A percentile compares a stretch with the other conserved stretches of the same genome.
phyloP scores from a whole-genome alignment of 64 coral and sea anemone species.

The Montipora efflorescens region DNA sequence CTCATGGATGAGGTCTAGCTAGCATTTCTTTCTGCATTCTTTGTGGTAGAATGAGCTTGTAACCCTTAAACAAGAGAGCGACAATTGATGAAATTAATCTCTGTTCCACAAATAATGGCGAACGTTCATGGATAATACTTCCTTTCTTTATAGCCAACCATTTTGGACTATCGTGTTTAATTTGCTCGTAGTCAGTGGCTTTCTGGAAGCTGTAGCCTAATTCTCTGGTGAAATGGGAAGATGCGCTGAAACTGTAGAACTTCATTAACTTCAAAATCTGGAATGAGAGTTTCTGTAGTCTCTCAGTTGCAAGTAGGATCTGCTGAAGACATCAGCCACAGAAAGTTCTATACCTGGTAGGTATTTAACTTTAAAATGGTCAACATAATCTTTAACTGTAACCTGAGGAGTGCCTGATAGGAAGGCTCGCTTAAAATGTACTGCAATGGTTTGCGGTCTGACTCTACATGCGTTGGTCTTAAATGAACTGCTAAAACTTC shows the following conservation, averaged over 20 bases:
- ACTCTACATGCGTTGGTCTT: slow-evolving; percentile 16
- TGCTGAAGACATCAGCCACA: slow-evolving; percentile 37
- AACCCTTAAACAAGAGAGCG: too few species aligned
- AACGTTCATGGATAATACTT: too few species aligned
- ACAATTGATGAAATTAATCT: too few species aligned
- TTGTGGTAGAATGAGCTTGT: slow-evolving; percentile 35
- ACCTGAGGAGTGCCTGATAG: slow-evolving; percentile 36
- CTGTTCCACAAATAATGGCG: too few species aligned
- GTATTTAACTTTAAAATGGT: slow-evolving; percentile 17
- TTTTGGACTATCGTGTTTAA: too few species aligned
- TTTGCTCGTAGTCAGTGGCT: slow-evolving; percentile 14
- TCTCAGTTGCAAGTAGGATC: slow-evolving; percentile 24
- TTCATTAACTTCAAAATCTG: slow-evolving; percentile 79
- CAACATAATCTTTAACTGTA: slow-evolving; percentile 28
- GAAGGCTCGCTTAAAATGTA: slow-evolving; percentile 41
- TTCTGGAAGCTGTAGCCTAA: slow-evolving; percentile 67
- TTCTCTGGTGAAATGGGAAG: slow-evolving; percentile 78
- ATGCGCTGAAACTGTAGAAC: slow-evolving; percentile 57
- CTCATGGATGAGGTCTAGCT: slow-evolving; percentile 73
- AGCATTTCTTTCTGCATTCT: slow-evolving; percentile 62
- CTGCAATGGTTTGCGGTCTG: slow-evolving; percentile 45
- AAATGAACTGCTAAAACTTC: slow-evolving; percentile 57
- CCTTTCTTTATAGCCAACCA: too few species aligned
- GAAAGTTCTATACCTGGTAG: neutral
- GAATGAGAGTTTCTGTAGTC: slow-evolving; percentile 60